These are phyloP conservation scores for Stenoptilia bipunctidactyla DNA, from an alignment of 2,888 invertebrate genomes.

Conservation along the genomic window DNA sequence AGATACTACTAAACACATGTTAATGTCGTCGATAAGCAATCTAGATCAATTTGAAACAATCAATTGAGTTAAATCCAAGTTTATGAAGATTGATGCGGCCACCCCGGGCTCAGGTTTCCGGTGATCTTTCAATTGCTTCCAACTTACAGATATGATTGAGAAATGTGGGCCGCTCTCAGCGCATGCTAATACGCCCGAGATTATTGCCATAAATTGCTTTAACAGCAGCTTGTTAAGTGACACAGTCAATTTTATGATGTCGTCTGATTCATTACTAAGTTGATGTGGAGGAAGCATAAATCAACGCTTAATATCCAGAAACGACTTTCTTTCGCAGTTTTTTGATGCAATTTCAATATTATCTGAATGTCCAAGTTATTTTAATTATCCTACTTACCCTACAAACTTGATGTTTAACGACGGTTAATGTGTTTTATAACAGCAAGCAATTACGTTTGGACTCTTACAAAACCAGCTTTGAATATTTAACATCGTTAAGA, in stretches of 20 bases:
- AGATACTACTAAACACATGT: no score
- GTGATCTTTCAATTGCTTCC: slow-evolving; percentile 53
- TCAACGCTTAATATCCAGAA: neutral
- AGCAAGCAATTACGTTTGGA: neutral
- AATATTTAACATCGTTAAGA: neutral
- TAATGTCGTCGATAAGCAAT: slow-evolving; percentile 3
- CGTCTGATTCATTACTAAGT: neutral
- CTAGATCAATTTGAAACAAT: slow-evolving; percentile 27
- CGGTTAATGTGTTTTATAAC: neutral
- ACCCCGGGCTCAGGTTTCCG: slow-evolving; percentile 46
- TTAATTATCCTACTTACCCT: neutral
- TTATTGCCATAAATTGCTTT: slow-evolving; percentile 32
- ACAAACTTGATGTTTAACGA: no score
- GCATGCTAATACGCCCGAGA: slow-evolving; percentile 30
- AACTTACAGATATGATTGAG: slow-evolving; percentile 22
- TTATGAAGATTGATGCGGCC: slow-evolving; percentile 52
- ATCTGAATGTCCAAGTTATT: neutral
- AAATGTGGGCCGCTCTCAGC: slow-evolving; percentile 31
- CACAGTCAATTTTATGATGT: slow-evolving; percentile 1
- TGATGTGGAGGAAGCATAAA: neutral
- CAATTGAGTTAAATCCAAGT: slow-evolving; percentile 41
- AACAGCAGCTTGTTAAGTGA: slow-evolving; percentile 12
- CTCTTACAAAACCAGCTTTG: neutral
- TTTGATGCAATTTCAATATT: neutral
- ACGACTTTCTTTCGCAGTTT: neutral